phyloP scores from a whole-genome alignment of 2,888 invertebrate genomes.

The Listrodromus nycthemerus region DNA sequence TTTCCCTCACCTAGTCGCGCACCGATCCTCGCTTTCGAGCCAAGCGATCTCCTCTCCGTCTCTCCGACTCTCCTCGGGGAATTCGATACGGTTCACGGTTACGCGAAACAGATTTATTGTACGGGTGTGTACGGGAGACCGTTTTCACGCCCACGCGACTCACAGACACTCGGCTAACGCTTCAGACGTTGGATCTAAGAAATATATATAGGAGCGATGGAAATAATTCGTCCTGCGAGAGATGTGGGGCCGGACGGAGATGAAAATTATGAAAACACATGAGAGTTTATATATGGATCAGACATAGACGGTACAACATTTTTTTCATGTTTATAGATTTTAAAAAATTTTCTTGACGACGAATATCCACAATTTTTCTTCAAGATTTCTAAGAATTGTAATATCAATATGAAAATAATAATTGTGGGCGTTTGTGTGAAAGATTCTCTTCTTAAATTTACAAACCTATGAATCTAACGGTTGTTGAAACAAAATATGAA shows the following conservation, averaged over 20 bases:
- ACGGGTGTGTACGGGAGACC: constrained; percentile 53
- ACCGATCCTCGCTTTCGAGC: constrained; percentile 19
- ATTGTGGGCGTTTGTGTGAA: not conserved
- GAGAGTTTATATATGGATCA: not conserved
- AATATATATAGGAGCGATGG: constrained; percentile 11
- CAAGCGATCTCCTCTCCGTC: constrained; percentile 7
- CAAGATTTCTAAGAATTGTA: not conserved
- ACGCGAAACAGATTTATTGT: constrained; percentile 64
- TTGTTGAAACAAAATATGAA: not conserved
- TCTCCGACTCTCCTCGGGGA: constrained; percentile 54
- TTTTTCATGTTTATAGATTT: not conserved
- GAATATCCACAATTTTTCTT: not conserved
- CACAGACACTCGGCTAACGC: not conserved
- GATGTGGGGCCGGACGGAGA: constrained; percentile 20
- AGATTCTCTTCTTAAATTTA: not conserved
- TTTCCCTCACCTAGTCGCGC: not conserved
- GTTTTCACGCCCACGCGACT: constrained; percentile 60
- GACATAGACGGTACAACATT: not conserved
- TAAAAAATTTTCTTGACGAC: not conserved
- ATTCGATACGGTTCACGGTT: constrained; percentile 67
- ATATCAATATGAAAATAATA: not conserved
- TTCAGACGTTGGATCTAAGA: not conserved
- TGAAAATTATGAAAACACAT: constrained; percentile 1
- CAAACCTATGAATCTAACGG: not conserved
- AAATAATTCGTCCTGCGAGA: constrained; percentile 26